These are phyloP conservation scores for Drosophila longiperda DNA, from an alignment of 2,888 invertebrate genomes.

Conservation along the genomic window DNA sequence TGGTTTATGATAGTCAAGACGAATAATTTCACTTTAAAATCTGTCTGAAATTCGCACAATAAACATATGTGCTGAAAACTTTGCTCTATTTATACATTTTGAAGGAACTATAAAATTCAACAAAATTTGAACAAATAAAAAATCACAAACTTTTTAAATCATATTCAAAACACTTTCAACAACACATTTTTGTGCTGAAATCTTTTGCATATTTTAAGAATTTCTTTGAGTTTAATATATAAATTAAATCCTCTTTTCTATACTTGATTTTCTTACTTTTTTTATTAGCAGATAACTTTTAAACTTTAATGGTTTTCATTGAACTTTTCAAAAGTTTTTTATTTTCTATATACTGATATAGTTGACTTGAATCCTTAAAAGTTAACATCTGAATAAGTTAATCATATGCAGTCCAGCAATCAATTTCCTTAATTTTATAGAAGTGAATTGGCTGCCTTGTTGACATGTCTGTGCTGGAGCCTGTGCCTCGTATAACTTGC, in stretches of 20 bases:
- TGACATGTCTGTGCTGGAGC: conserved; percentile 30
- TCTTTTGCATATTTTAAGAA: no score
- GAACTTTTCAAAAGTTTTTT: background rate
- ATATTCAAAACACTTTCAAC: background rate
- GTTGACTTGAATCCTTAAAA: background rate
- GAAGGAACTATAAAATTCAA: background rate
- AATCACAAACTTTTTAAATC: background rate
- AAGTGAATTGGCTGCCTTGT: conserved; percentile 64
- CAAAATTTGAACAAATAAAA: background rate
- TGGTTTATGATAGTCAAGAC: no score
- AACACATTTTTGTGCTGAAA: background rate
- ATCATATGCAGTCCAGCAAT: conserved; percentile 51
- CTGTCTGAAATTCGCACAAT: no score
- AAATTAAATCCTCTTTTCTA: background rate
- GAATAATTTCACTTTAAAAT: background rate
- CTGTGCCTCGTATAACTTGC: background rate
- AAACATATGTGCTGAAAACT: background rate
- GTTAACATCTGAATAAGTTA: conserved; percentile 16
- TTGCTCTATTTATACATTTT: background rate
- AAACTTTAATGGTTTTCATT: background rate
- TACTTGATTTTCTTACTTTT: background rate
- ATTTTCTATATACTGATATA: no score
- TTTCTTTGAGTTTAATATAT: background rate
- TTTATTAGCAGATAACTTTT: background rate
- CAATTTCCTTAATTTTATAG: conserved; percentile 70